These are phyloP conservation scores for Opisthograptis luteolata DNA, from an alignment of 2,888 invertebrate genomes.

Conservation along the genomic window DNA sequence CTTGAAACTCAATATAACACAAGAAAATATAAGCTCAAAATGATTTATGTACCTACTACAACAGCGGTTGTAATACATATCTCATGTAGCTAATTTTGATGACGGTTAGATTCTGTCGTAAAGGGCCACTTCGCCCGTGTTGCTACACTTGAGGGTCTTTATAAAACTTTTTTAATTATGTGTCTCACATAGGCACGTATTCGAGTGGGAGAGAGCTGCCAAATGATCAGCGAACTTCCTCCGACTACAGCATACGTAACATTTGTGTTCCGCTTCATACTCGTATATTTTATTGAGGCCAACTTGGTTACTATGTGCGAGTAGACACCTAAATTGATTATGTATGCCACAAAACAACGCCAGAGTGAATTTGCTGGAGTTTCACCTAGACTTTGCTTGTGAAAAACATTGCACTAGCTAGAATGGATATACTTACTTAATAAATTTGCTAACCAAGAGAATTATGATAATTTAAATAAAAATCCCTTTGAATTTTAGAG, in stretches of 20 bases:
- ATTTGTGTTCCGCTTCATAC: constrained; percentile 45
- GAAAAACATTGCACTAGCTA: background rate
- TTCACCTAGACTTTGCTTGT: background rate
- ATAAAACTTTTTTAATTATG: constrained; percentile 39
- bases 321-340: constrained; percentile 9
- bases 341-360: constrained; percentile 1
- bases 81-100: constrained; percentile 3
- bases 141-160: background rate
- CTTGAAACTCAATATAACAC: too few relatives aligned
- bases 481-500: constrained; percentile 1
- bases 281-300: constrained; percentile 52
- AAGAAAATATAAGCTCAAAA: too few relatives aligned
- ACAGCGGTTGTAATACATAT: too few relatives aligned
- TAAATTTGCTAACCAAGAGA: background rate
- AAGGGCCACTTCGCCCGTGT: background rate
- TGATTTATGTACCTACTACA: too few relatives aligned
- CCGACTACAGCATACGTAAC: constrained; percentile 61
- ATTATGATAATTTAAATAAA: too few relatives aligned
- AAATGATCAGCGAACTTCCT: constrained; percentile 63
- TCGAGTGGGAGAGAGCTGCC: constrained; percentile 52
- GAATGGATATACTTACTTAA: too few relatives aligned
- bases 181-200: constrained; percentile 52
- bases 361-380: constrained; percentile 2
- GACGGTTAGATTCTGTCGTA: background rate
- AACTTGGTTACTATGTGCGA: constrained; percentile 42